A percentile compares a stretch with the other conserved stretches of the same genome.
phyloP scores from a whole-genome alignment of 2,888 invertebrate genomes.

The Cheilosia pagana region DNA sequence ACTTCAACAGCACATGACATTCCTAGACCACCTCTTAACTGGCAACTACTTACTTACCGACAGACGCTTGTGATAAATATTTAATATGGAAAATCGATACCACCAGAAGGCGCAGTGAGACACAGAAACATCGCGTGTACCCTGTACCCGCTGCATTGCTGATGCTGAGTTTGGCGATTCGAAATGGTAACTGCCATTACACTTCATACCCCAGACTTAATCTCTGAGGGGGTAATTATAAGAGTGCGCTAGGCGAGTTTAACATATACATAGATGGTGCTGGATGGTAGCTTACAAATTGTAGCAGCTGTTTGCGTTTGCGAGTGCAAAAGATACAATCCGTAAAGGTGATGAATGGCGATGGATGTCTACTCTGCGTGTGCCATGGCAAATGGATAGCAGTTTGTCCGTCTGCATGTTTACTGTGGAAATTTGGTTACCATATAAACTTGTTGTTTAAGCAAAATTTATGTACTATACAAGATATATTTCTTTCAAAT shows the following conservation, averaged over 20 bases:
- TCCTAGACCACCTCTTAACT: constrained; percentile 50
- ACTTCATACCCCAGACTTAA: constrained; percentile 55
- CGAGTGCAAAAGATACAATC: constrained; percentile 48
- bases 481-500: too few relatives aligned
- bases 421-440: constrained; percentile 7
- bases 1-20: constrained; percentile 49
- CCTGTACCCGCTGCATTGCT: constrained; percentile 32
- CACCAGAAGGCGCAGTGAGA: constrained; percentile 28
- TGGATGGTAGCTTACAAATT: constrained; percentile 61
- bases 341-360: constrained; percentile 59
- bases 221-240: constrained; percentile 55
- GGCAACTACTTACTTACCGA: constrained; percentile 18
- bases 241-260: constrained; percentile 27
- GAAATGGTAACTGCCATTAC: constrained; percentile 50
- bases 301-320: constrained; percentile 61
- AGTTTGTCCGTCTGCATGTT: neutral
- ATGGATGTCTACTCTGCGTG: constrained; percentile 8
- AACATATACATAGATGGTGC: constrained; percentile 14
- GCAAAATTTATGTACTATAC: too few relatives aligned
- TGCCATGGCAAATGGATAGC: too few relatives aligned
- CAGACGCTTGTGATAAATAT: constrained; percentile 49
- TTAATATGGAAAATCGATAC: constrained; percentile 66
- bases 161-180: constrained; percentile 34
- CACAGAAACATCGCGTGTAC: constrained; percentile 29
- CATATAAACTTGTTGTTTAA: too few relatives aligned